These are phyloP conservation scores for Lutjanus argentimaculatus DNA, from an alignment of 2,797 vertebrate species.

Conservation along the genomic window DNA sequence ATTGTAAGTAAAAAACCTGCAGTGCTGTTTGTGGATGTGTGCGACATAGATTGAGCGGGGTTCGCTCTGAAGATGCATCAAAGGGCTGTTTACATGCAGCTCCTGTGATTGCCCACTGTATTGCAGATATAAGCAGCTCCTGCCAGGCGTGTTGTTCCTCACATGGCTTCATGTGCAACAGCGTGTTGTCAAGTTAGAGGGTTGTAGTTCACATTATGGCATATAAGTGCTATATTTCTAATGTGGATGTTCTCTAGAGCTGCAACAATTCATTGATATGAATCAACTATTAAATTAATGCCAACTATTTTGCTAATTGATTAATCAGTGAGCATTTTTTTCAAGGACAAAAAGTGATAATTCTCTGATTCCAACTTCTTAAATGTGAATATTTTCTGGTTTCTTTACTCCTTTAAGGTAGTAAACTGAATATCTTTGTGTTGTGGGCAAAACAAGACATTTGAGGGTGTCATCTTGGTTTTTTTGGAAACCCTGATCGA, in stretches of 20 bases:
- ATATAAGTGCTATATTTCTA: neutral
- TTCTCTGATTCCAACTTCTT: too few species aligned
- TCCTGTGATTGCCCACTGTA: conserved; percentile 33
- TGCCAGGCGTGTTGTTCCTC: conserved; percentile 40
- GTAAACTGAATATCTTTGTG: too few species aligned
- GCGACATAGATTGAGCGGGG: conserved; percentile 5
- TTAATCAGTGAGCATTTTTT: too few species aligned
- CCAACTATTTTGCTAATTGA: too few species aligned
- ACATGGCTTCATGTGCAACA: conserved; percentile 44
- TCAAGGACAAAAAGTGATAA: too few species aligned
- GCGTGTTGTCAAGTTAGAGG: neutral
- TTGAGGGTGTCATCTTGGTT: too few species aligned
- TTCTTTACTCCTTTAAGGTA: too few species aligned
- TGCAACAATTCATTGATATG: too few species aligned
- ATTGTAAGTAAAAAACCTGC: conserved; percentile 71
- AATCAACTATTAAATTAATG: too few species aligned
- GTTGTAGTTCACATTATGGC: neutral
- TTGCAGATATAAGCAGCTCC: conserved; percentile 42
- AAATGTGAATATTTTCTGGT: too few species aligned
- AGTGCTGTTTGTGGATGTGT: conserved; percentile 17
- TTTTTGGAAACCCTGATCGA: too few species aligned
- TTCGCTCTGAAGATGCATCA: conserved; percentile 23
- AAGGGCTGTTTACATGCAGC: conserved; percentile 32
- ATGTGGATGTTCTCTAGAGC: neutral
- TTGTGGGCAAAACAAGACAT: too few species aligned